Percentiles rank a stretch among this genome's conserved stretches.
Evolutionary conservation across 2,888 invertebrate genomes (phyloP).

Genomic region (Aphidoletes aphidimyza): DNA sequence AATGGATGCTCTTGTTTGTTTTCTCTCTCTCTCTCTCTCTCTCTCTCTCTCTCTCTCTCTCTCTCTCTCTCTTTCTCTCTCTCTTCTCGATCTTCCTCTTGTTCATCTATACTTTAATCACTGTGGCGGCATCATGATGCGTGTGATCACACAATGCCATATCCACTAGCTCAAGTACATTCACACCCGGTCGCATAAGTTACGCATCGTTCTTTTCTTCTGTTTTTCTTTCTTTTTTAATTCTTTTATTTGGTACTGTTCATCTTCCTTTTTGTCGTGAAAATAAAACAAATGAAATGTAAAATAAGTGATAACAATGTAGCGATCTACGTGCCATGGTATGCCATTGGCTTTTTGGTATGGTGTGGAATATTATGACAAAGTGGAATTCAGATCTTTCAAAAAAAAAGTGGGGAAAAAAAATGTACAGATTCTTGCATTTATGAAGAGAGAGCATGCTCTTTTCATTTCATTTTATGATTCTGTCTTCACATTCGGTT

Average conservation of each 20-base stretch:
- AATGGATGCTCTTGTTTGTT: background rate
- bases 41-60: background rate
- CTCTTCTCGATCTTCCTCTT: background rate
- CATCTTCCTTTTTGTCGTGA: no score
- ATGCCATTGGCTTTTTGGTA: no score
- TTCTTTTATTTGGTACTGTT: background rate
- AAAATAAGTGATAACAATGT: conserved; percentile 20
- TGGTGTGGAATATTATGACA: no score
- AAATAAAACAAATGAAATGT: background rate
- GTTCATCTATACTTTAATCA: background rate
- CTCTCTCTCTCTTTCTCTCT: background rate
- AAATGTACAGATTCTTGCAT: background rate
- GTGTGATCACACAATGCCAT: conserved; percentile 5
- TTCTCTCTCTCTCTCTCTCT: background rate
- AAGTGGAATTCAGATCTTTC: conserved; percentile 6
- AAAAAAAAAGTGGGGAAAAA: no score
- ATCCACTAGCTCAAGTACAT: background rate
- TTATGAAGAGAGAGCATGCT: conserved; percentile 17
- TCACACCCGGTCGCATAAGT: conserved; percentile 35
- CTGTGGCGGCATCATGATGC: background rate
- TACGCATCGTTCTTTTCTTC: no score
- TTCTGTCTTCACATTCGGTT: background rate
- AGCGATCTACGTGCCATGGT: background rate
- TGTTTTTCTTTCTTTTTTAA: no score
- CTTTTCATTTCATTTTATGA: background rate